phyloP scores from a whole-genome alignment of 2,888 invertebrate genomes.

The Lithosia quadra region DNA sequence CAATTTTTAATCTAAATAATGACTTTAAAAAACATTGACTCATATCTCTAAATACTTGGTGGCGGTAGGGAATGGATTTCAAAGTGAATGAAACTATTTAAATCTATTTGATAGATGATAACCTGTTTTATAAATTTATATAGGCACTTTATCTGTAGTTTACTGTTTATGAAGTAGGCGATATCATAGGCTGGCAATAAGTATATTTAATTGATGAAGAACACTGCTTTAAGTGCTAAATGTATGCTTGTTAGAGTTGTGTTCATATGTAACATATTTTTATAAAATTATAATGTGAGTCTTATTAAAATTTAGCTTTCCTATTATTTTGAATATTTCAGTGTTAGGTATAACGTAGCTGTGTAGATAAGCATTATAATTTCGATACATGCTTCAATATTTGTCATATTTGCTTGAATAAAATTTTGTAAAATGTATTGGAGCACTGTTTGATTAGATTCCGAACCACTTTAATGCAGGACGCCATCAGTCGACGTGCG shows the following conservation, averaged over 20 bases:
- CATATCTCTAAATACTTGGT: constrained; percentile 62
- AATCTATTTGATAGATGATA: constrained; percentile 66
- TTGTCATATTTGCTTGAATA: constrained; percentile 84
- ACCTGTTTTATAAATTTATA: constrained; percentile 59
- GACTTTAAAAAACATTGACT: constrained; percentile 48
- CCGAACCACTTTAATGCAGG: constrained; percentile 36
- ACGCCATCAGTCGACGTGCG: constrained; percentile 50
- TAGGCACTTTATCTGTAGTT: constrained; percentile 55
- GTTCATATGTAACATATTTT: constrained; percentile 70
- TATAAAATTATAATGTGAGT: constrained; percentile 53
- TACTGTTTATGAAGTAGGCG: constrained; percentile 48
- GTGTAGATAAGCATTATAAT: constrained; percentile 73
- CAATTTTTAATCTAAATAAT: constrained; percentile 38
- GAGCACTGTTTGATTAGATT: constrained; percentile 60
- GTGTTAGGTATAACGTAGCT: constrained; percentile 56
- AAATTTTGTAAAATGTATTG: constrained; percentile 68
- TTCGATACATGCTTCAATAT: constrained; percentile 77
- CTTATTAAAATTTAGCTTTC: constrained; percentile 50
- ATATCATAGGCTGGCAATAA: constrained; percentile 53
- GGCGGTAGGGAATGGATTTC: constrained; percentile 68
- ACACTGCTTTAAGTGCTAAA: constrained; percentile 34
- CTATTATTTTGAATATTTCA: constrained; percentile 49
- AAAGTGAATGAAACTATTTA: constrained; percentile 55
- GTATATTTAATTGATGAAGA: constrained; percentile 46
- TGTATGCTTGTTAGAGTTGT: constrained; percentile 49